Percentiles rank a stretch among this genome's conserved stretches.
These are phyloP conservation scores for Mirounga angustirostris DNA, from an alignment of 2,113 vertebrate species.

Conservation along the genomic window DNA sequence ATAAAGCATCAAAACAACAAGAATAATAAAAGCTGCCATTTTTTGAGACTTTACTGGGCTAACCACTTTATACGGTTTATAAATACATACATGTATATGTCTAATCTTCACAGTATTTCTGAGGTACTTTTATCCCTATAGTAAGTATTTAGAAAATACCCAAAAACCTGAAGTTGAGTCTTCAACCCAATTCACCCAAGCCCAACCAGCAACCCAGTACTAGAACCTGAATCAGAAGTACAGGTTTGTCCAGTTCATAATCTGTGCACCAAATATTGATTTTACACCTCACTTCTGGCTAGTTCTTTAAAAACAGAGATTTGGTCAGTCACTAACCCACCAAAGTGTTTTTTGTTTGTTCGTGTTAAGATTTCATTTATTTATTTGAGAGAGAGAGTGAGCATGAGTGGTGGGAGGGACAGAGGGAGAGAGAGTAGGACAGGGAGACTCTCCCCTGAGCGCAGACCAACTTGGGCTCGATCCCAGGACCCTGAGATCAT, in stretches of 20 bases:
- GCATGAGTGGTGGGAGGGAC: not conserved
- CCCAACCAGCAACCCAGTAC: not conserved
- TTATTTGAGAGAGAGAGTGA: not conserved
- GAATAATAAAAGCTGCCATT: not conserved
- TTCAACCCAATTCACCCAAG: not conserved
- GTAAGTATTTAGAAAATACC: not conserved
- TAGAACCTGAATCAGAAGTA: not conserved
- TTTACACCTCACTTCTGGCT: not conserved
- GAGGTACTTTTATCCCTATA: not conserved
- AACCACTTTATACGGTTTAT: not conserved
- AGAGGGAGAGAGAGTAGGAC: not conserved
- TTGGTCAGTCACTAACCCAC: not conserved
- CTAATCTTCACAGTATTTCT: not conserved
- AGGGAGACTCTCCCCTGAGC: not conserved
- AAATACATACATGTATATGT: not conserved
- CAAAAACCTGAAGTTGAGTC: not conserved
- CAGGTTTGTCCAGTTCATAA: not conserved
- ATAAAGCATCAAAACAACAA: slow-evolving; percentile 7
- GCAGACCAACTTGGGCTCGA: not conserved
- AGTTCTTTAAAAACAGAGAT: not conserved
- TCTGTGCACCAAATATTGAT: not conserved
- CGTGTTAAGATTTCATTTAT: not conserved
- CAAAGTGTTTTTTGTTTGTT: not conserved
- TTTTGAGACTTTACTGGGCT: not conserved
- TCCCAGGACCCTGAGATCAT: not conserved